A percentile compares a stretch with the other conserved stretches of the same genome.
Evolutionary conservation across 2,113 vertebrate genomes (phyloP).

Genomic region (Neogale vison): DNA sequence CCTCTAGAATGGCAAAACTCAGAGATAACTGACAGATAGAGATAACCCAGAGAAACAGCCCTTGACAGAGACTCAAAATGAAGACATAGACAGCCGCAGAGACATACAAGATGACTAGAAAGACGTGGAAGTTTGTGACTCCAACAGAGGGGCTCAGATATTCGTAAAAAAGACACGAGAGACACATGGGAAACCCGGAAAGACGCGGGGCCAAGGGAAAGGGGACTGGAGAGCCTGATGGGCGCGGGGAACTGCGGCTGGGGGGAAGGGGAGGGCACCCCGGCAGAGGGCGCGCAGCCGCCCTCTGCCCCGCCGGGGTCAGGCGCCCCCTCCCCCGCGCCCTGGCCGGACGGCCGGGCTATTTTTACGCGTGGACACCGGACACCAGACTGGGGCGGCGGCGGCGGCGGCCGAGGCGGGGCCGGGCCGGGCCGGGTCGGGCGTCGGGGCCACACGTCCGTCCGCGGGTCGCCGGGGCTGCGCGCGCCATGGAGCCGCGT

Average conservation of each 20-base stretch:
- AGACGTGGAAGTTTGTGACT: background rate
- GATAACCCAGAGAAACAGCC: background rate
- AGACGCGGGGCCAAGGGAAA: background rate
- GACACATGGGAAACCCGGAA: background rate
- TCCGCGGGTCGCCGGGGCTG: conserved; percentile 55
- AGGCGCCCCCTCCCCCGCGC: conserved; percentile 66
- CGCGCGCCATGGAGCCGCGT: conserved; percentile 75
- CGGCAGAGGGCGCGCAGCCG: conserved; percentile 63
- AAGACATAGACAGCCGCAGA: background rate
- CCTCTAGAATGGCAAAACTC: background rate
- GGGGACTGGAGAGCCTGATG: background rate
- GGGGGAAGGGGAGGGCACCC: background rate
- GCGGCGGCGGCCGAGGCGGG: conserved; percentile 67
- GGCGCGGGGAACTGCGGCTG: background rate
- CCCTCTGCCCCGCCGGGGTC: conserved; percentile 54
- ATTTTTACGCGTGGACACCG: conserved; percentile 79
- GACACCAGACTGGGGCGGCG: conserved; percentile 77
- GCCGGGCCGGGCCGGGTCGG: conserved; percentile 62
- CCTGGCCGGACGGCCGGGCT: conserved; percentile 53
- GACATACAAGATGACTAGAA: background rate
- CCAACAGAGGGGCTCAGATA: background rate
- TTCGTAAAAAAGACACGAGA: background rate
- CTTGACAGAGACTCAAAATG: background rate
- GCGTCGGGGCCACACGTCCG: conserved; percentile 71
- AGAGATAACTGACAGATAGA: background rate